A percentile compares a stretch with the other conserved stretches of the same genome.
phyloP scores from a whole-genome alignment of 2,888 invertebrate genomes.

The Norana najaformis region DNA sequence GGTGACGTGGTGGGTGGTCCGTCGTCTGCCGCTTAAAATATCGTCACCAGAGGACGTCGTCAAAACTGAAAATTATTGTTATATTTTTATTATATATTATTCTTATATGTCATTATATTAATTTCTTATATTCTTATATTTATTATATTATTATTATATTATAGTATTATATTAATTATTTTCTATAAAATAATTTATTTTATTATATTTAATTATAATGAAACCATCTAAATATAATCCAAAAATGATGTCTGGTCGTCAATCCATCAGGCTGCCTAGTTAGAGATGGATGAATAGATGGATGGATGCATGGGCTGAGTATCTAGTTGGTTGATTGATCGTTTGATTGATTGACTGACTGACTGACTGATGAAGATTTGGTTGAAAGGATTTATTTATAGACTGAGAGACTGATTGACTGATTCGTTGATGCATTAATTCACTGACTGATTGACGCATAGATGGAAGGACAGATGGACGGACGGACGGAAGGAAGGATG shows the following conservation, averaged over 20 bases:
- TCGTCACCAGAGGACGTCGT: slow-evolving; percentile 5
- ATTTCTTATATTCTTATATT: too few species aligned
- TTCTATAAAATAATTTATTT: neutral
- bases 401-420: too few species aligned
- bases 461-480: too few species aligned
- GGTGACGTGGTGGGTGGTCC: neutral
- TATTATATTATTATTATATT: too few species aligned
- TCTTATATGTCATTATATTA: neutral
- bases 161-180: too few species aligned
- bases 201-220: neutral
- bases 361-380: too few species aligned
- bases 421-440: too few species aligned
- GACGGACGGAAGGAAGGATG: too few species aligned
- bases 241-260: neutral
- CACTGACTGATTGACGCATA: too few species aligned
- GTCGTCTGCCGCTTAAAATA: neutral
- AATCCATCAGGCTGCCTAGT: neutral
- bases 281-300: neutral
- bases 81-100: neutral
- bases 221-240: neutral
- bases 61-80: neutral
- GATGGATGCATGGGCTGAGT: neutral
- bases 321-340: too few species aligned
- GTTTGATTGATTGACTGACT: too few species aligned
- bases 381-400: too few species aligned